Base-by-base conservation (phyloP, 2,888 invertebrate genomes). In the Drosophila lacicola region DNA sequence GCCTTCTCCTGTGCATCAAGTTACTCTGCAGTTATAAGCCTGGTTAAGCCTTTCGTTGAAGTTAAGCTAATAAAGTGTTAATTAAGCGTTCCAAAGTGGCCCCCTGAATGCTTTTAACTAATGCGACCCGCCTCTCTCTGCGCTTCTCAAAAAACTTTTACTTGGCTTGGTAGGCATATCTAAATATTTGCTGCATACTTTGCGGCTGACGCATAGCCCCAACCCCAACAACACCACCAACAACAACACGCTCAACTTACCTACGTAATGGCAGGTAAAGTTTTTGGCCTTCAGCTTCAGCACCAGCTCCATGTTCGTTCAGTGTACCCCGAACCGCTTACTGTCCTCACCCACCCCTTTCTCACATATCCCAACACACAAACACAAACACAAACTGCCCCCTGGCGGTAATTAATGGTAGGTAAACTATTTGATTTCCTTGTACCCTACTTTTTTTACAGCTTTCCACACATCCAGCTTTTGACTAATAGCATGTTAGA, bases 361-460 rank as follows among this genome's bases (percentile, higher is more conserved):
- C 6, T 14, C 47, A 13, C 51, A 41, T 53, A 33, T 17, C 44
- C 53, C 37, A 37, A 63, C 50, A 39, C 19, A 44, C 17, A 47
- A 8, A 54, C 9, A 44, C 19, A 56, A 58, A 70, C 17, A 65
- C 36, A 58, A 70, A 78, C 86, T 79, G 80, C 82, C 85, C 80
- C 82, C 60, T 63, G 63, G 80, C 70, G 62, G 70, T 82, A 82
- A 82, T 82, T 82, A 82, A 83, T 82, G 87, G 78, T 70, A 82
- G 68, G 80, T 80, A 85, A 86, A 86, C 87, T 86, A 83, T 86
- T 85, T 82, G 86, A 86, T 82, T 82, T 85, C 70, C 78, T 83
- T 82, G 83, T 80, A 76, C 56, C 56, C 72, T 51, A 65, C 25
- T 78, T 74, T 75, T 70, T 64, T 70, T 53, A 57, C 55, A 61